Evolutionary conservation across 2,888 invertebrate genomes (phyloP).

Genomic region (Dendrolimus houi): DNA sequence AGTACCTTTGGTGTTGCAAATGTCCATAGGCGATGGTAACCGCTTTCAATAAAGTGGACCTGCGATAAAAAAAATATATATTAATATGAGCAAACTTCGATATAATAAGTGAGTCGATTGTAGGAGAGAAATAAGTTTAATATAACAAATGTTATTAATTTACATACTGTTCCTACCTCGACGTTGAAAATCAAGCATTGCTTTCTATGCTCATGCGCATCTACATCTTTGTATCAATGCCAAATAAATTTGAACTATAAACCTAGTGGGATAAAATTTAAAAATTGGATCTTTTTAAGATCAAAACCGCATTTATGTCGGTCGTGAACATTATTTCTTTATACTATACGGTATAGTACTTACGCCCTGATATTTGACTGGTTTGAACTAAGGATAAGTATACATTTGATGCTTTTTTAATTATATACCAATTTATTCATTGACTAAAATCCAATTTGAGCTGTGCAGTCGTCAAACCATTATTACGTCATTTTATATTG

Average conservation of each 20-base stretch:
- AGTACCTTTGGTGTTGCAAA: no score
- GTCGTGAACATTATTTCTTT: slow-evolving; percentile 58
- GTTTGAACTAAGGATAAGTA: slow-evolving; percentile 25
- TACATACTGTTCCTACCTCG: not conserved
- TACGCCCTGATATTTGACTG: slow-evolving; percentile 50
- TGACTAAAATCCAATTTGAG: no score
- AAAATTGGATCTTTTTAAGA: slow-evolving; percentile 36
- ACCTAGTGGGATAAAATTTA: slow-evolving; percentile 17
- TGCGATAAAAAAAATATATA: no score
- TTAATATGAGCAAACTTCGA: no score
- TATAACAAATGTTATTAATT: not conserved
- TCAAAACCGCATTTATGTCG: slow-evolving; percentile 48
- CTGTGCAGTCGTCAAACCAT: no score
- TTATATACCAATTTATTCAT: no score
- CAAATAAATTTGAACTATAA: slow-evolving; percentile 24
- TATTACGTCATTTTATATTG: no score
- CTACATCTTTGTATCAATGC: slow-evolving; percentile 19
- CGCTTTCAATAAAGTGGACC: no score
- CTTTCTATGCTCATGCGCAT: slow-evolving; percentile 58
- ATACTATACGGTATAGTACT: slow-evolving; percentile 20
- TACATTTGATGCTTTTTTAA: not conserved
- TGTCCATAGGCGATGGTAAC: no score
- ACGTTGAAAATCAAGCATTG: not conserved
- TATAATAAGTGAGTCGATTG: no score
- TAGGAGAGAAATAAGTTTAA: no score